Evolutionary conservation across 2,797 vertebrate species (phyloP), one percentile per base, ranked within the genome.

Genomic region (Pogonophryne albipinna): DNA sequence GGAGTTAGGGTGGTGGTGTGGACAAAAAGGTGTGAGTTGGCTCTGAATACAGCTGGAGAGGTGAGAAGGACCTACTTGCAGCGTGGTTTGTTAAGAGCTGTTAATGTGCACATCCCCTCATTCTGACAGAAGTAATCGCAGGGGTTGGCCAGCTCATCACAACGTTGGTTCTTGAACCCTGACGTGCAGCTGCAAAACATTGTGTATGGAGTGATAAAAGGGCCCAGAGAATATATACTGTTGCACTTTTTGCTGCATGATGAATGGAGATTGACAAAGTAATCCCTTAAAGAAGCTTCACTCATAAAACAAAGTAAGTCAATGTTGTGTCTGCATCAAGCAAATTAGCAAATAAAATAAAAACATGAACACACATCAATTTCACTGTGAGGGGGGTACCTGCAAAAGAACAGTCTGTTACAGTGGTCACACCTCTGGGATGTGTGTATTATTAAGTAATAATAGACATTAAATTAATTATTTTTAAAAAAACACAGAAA

Each of bases 71-170:
- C 98, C 97, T 99, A 99, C 98, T 99, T 99, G 98, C 98, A 99
- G 96, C 96, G 97, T 78, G 98, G 98, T 96, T 99, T 99, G 98
- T 99, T 99, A 98, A 98, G 96, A 95, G 97, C 94, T 93, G 97
- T 99, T 97, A 99, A 97, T 96, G 97, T 96, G 97, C 98, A 99
- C 96, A 98, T 97, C 96, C 98, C 98, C 96, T 99, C 98, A 97
- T 99, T 99, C 97, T 99, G 98, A 99, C 98, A 99, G 98, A 99
- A 99, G 98, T 99, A 98, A 98, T 99, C 98, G 96, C 98, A 99
- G 94, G 97, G 98, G 96, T 99, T 99, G 95, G 97, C 96, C 97
- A 98, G 97, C 96, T 99, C 98, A 96, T 99, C 98, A 96, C 98
- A 99, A 95, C 98, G 98, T 96, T 99, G 98, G 97, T 96, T 99